Evolutionary conservation across 2,888 invertebrate species (phyloP).

Genomic region (Gibbula magus): DNA sequence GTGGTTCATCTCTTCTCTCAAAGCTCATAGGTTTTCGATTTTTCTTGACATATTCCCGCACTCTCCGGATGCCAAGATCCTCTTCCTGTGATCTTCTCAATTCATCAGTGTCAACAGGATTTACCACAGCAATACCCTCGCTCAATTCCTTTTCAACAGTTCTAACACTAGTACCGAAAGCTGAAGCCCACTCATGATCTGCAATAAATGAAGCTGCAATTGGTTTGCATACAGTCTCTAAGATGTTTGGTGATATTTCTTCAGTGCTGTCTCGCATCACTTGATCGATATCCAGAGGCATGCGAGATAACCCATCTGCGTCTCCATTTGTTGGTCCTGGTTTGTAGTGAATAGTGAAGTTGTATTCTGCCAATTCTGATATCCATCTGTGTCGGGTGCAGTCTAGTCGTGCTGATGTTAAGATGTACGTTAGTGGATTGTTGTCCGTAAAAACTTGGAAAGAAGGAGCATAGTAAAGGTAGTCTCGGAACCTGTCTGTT

Average conservation of each 20-base stretch:
- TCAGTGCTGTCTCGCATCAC: neutral
- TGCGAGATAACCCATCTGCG: neutral
- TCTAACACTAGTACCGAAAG: neutral
- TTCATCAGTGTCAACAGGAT: neutral
- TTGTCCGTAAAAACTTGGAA: neutral
- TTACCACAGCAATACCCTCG: neutral
- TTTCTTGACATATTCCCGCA: too few relatives aligned
- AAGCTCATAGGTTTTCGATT: too few relatives aligned
- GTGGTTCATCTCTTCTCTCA: neutral
- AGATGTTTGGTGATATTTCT: neutral
- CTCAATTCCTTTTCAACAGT: neutral
- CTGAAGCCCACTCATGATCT: neutral
- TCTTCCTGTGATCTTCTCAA: neutral
- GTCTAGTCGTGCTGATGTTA: neutral
- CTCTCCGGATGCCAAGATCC: too few relatives aligned
- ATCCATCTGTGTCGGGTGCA: neutral
- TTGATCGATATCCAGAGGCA: neutral
- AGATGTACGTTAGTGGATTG: neutral
- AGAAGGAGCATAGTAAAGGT: constrained; percentile 13
- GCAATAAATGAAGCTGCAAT: neutral
- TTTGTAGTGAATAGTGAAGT: neutral
- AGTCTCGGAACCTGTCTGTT: constrained; percentile 12
- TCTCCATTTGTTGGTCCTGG: neutral
- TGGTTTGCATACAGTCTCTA: neutral
- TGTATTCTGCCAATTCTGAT: neutral